Conservation (phyloP, 2,113 vertebrate genomes). For the Ammodytes marinus region DNA sequence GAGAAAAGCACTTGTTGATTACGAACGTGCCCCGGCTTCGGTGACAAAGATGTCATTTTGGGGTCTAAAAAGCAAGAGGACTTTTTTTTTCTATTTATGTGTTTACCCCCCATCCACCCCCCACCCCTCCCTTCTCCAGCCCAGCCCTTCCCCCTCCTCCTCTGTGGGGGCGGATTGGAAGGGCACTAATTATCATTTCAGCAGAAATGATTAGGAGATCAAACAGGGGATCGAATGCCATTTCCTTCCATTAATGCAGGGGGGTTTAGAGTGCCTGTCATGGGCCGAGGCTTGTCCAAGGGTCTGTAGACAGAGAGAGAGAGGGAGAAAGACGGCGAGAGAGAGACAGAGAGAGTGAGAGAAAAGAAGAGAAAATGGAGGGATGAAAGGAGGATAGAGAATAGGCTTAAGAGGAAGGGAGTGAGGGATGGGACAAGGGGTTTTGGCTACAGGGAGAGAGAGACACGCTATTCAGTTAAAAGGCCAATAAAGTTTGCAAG, state of each 20-base stretch:
- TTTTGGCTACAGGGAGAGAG: slow-evolving; percentile 51
- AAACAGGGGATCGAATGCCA: slow-evolving; percentile 93
- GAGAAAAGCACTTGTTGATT: slow-evolving; percentile 87
- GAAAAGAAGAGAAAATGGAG: slow-evolving; percentile 4
- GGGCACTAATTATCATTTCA: slow-evolving; percentile 98
- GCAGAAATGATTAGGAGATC: slow-evolving; percentile 97
- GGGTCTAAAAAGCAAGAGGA: slow-evolving; percentile 54
- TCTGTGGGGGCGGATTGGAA: slow-evolving; percentile 78
- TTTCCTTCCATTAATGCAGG: slow-evolving; percentile 95
- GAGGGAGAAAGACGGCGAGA: slow-evolving; percentile 31
- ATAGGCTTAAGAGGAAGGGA: slow-evolving; percentile 62
- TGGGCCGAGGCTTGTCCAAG: slow-evolving; percentile 86
- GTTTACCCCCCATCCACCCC: slow-evolving; percentile 46
- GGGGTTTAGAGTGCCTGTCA: slow-evolving; percentile 94
- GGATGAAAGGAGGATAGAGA: slow-evolving; percentile 46
- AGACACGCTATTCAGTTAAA: slow-evolving; percentile 58
- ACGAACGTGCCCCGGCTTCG: slow-evolving; percentile 84
- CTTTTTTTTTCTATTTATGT: slow-evolving; percentile 74
- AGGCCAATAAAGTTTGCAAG: slow-evolving; percentile 44
- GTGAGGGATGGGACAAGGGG: slow-evolving; percentile 35
- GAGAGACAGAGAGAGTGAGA: slow-evolving; percentile 54
- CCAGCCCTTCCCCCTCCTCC: slow-evolving; percentile 57
- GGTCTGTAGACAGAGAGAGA: slow-evolving; percentile 89
- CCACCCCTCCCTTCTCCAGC: slow-evolving; percentile 12
- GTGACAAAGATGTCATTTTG: slow-evolving; percentile 90